These are phyloP conservation scores for Atractosteus spatula DNA, from an alignment of 2,113 vertebrate genomes.

Conservation along the genomic window DNA sequence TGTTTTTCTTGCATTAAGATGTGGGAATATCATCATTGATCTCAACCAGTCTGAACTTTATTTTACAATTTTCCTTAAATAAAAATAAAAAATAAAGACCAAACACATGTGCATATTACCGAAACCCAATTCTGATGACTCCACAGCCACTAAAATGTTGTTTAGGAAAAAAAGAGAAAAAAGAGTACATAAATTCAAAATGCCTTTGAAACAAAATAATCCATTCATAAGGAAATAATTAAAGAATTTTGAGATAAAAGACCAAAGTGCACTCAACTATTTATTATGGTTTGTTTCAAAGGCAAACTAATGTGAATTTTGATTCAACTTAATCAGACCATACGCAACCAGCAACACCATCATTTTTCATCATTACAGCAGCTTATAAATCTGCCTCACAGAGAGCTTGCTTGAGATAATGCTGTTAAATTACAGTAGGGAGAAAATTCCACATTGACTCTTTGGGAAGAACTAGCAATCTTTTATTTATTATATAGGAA, in stretches of 20 bases:
- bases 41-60: too few relatives aligned
- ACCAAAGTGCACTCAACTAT: constrained; percentile 16
- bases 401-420: background rate
- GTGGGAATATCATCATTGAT: too few relatives aligned
- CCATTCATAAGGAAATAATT: constrained; percentile 34
- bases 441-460: background rate
- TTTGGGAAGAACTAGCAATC: background rate
- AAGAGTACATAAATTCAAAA: too few relatives aligned
- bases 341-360: background rate
- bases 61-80: background rate
- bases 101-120: background rate
- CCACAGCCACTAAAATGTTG: background rate
- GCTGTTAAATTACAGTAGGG: background rate
- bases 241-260: constrained; percentile 25
- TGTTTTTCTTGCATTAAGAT: too few relatives aligned
- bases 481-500: too few relatives aligned
- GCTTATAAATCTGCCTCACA: background rate
- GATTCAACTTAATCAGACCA: constrained; percentile 7
- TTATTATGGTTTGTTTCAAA: constrained; percentile 34
- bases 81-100: background rate
- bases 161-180: background rate
- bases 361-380: background rate
- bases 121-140: background rate
- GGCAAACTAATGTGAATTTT: constrained; percentile 20
- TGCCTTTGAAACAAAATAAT: constrained; percentile 27